Conservation (phyloP, 2,113 vertebrate genomes). For the Tachycineta bicolor region DNA sequence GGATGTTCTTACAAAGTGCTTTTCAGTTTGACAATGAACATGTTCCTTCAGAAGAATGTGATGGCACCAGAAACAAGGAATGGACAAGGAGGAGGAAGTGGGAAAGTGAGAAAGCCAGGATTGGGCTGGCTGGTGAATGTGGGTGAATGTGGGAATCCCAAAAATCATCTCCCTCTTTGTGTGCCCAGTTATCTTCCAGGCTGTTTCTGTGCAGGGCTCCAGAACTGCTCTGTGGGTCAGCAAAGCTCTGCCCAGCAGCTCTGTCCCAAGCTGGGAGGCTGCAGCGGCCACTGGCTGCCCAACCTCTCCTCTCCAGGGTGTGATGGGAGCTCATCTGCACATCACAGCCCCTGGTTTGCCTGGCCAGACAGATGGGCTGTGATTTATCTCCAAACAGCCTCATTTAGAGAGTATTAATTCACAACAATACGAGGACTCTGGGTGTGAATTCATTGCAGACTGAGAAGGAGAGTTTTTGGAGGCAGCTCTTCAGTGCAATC, state of each 20-base stretch:
- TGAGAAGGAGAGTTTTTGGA: background rate
- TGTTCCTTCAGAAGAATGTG: background rate
- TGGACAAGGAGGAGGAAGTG: background rate
- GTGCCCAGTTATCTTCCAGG: background rate
- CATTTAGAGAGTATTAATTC: background rate
- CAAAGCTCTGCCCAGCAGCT: background rate
- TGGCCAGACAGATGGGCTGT: background rate
- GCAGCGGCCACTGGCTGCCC: background rate
- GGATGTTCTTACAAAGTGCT: background rate
- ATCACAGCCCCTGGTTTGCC: background rate
- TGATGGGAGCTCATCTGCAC: background rate
- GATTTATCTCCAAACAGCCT: background rate
- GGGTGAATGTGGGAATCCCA: background rate
- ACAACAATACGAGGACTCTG: background rate
- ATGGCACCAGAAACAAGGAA: background rate
- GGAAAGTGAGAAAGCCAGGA: background rate
- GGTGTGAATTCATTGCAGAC: background rate
- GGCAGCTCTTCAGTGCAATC: background rate
- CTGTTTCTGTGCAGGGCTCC: background rate
- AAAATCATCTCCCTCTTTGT: background rate
- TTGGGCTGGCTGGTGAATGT: background rate
- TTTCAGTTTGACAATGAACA: background rate
- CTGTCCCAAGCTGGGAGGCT: background rate
- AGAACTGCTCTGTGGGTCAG: background rate
- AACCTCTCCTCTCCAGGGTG: background rate